Base-by-base conservation (phyloP, 2,888 invertebrate genomes). In the Tetragonisca angustula region DNA sequence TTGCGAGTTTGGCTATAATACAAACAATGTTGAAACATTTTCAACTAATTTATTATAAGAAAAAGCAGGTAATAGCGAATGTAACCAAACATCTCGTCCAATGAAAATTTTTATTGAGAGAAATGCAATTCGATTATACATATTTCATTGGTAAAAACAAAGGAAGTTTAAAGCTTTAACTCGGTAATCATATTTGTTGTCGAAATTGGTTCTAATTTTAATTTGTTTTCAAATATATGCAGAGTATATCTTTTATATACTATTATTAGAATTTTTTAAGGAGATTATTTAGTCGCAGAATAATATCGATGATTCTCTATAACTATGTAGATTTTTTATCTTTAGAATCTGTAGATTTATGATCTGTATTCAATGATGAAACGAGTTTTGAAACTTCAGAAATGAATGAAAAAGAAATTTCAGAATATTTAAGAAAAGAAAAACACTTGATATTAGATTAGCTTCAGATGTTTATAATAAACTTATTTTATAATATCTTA, bases 21-120 rank as follows among this genome's bases (percentile, higher is more conserved):
- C 73, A 36, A 50, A 13, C 36, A 54, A 74, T 64, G 54, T 36
- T 43, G 36, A 17, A 52, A 64, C 73, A n/a, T 32, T 27, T 15
- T 11, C 27, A 61, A 15, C 49, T 49, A 61, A 9, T 61, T 62
- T 50, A 27, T 61, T 27, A 27, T 6, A 49, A 27, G 21, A 21
- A 32, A 61, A 72, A 72, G 61, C 21, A 61, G 27, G 21, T 15
- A 27, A 6, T 6, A 17, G 5, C 2, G 54, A 15, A 15, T 21
- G 27, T 15, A 27, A 50, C 72, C 21, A 62, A 19, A 61, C 19
- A 2, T 27, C 0, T 24, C 15, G n/a, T 1, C 0, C 13, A 21
- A 36, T 36, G 36, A 36, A 6, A 71, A 24, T 56, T 64, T 32
- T 32, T 32, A 62, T 19, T 62, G 62, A 19, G 11, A 62, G 3